Evolutionary conservation across 2,797 vertebrate species (phyloP), one percentile per base, ranked within the genome.

Genomic region (Octomys mimax): DNA sequence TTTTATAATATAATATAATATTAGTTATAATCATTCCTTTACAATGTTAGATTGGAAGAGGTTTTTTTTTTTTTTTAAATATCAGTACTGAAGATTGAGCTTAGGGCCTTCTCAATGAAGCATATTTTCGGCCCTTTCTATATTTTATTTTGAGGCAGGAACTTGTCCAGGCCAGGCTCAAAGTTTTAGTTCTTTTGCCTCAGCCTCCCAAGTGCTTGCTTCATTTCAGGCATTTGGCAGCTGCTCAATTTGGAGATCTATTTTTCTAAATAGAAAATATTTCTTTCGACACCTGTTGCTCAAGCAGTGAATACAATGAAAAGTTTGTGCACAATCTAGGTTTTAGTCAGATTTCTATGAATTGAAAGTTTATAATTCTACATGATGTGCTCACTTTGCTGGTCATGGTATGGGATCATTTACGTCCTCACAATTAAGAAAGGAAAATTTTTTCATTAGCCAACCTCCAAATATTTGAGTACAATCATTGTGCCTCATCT

Each of bases 391-490:
- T 78, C 14, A 77, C 6, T 64, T 42, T 94, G 13, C 71, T 85
- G 66, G 3, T 66, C 87, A 21, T 79, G 31, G 71, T 75, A 66
- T n/a, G 68, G 19, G 16, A 86, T n/a, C 26, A 49, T 84, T 96
- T 87, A 36, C 78, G 19, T 7, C 78, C 14, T 94, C 68, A 61
- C 14, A 94, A 91, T 66, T 21, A 90, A 39, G 33, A 68, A 88
- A 93, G 9, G n/a, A 75, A 95, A 91, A 87, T 36, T 46, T 3
- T 81, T 28, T 81, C 31, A 66, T 64, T 86, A 78, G 13, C 26
- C 24, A 82, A 33, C 1, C 5, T 95, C 11, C 54, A 96, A 91
- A 94, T 93, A 87, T n/a, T 80, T 90, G 4, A 84, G 54, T 22
- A 64, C 1, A 59, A 24, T 1, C 13, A 70, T 59, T 49, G 18